Evolutionary conservation across 2,113 vertebrate species (phyloP).

Genomic region (Phalacrocorax aristotelis): DNA sequence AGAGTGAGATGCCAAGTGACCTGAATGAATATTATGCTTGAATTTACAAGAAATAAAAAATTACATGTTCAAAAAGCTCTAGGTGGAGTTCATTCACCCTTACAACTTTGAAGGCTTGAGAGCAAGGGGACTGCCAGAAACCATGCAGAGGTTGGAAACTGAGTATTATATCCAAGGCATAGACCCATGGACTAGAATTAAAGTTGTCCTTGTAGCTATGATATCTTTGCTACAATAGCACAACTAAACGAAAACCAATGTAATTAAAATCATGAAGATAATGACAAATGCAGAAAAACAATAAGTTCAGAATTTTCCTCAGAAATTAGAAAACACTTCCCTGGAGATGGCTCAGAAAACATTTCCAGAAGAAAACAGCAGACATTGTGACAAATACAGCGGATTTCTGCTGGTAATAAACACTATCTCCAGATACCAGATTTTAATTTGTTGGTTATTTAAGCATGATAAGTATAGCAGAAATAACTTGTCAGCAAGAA

Average conservation of each 20-base stretch:
- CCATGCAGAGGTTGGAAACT: rapidly evolving
- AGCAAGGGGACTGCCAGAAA: background rate
- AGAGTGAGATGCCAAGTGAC: background rate
- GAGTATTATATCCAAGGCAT: background rate
- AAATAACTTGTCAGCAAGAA: background rate
- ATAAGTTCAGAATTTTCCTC: background rate
- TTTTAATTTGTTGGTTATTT: conserved; percentile 5
- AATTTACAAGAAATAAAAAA: background rate
- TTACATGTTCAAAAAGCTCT: background rate
- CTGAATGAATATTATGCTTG: background rate
- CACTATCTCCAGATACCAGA: background rate
- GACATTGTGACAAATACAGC: background rate
- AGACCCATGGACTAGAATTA: background rate
- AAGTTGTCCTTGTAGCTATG: background rate
- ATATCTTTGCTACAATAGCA: background rate
- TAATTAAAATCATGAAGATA: background rate
- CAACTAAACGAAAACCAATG: background rate
- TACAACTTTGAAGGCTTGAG: background rate
- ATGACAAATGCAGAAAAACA: background rate
- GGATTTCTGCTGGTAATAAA: background rate
- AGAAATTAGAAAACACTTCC: background rate
- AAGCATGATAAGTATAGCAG: background rate
- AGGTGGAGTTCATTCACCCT: background rate
- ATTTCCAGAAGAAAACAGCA: background rate
- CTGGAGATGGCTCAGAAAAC: background rate